Evolutionary conservation across 2,888 invertebrate genomes (phyloP).

Genomic region (Dioctria rufipes): DNA sequence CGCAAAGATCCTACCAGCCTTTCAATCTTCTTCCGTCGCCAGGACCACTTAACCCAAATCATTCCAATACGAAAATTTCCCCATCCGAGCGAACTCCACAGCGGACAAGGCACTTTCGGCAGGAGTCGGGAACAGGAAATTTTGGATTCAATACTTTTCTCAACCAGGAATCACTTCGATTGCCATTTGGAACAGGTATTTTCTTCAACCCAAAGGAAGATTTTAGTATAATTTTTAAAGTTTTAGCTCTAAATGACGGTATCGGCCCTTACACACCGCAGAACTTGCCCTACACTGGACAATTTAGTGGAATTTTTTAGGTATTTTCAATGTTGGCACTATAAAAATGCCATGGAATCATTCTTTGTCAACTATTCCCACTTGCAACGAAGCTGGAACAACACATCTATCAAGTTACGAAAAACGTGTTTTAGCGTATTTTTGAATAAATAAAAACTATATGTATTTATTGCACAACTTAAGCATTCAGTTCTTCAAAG

Average conservation of each 20-base stretch:
- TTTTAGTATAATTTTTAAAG: conserved; percentile 85
- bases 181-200: conserved; percentile 69
- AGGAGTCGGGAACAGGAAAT: conserved; percentile 76
- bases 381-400: conserved; percentile 1
- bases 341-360: not conserved
- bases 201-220: conserved; percentile 77
- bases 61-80: conserved; percentile 62
- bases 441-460: not conserved
- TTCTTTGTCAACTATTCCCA: not conserved
- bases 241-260: conserved; percentile 84
- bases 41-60: conserved; percentile 63
- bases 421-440: conserved; percentile 57
- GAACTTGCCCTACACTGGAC: conserved; percentile 66
- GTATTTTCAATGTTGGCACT: not conserved
- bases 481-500: too few species aligned
- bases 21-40: conserved; percentile 63
- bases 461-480: too few species aligned
- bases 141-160: conserved; percentile 74
- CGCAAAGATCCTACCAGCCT: conserved; percentile 65
- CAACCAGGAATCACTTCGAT: not conserved
- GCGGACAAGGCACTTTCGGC: conserved; percentile 73
- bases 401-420: not conserved
- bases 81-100: conserved; percentile 64
- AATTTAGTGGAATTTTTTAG: conserved; percentile 51
- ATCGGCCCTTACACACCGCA: conserved; percentile 72